Conservation (phyloP, 1,140 invertebrate genomes). For the Oscheius sp. region DNA sequence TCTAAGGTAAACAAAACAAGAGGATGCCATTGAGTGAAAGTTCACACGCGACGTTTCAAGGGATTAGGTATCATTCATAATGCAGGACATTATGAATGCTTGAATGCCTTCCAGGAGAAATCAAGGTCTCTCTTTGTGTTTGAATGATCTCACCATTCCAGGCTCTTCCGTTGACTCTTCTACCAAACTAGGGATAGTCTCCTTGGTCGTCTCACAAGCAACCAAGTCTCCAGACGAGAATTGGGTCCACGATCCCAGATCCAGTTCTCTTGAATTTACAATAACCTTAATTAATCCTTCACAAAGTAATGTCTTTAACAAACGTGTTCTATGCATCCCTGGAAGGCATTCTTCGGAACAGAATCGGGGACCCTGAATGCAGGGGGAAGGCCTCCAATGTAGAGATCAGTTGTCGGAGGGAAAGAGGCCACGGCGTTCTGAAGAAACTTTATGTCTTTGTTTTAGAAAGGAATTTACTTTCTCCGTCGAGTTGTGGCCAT, state of each 20-base stretch:
- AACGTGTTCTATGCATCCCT: constrained; percentile 43
- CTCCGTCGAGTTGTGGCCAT: neutral
- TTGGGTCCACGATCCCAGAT: neutral
- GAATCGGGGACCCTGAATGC: constrained; percentile 42
- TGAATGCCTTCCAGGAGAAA: no score
- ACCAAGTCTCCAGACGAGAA: constrained; percentile 16
- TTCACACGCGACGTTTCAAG: no score
- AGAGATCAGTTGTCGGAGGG: constrained; percentile 40
- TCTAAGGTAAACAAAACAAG: no score
- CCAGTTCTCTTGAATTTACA: constrained; percentile 13
- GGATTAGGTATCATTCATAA: no score
- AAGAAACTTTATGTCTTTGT: constrained; percentile 6
- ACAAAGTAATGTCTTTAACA: neutral
- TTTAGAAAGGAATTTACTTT: neutral
- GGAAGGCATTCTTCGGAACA: constrained; percentile 30
- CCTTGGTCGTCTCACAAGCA: constrained; percentile 10
- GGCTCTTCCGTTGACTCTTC: constrained; percentile 4
- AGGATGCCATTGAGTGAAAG: no score
- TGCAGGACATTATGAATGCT: no score
- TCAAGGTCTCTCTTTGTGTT: no score
- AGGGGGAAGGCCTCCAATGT: constrained; percentile 53
- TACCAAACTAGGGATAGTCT: neutral
- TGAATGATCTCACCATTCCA: no score
- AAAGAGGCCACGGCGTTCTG: neutral
- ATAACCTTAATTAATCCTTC: neutral